Base-by-base conservation (phyloP, 2,888 invertebrate species). In the Dasypogon diadema region DNA sequence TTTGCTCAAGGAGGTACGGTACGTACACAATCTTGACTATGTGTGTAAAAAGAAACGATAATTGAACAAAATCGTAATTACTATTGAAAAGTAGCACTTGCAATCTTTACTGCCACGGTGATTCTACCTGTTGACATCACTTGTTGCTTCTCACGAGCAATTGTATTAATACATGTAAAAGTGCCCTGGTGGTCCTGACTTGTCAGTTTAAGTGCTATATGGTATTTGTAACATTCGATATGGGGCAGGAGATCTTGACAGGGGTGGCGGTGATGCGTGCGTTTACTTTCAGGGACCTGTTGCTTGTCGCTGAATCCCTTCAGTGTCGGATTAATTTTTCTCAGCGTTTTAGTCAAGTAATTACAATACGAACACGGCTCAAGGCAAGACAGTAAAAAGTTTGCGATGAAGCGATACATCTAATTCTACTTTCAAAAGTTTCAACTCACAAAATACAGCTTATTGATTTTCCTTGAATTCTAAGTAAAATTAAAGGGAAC, bases 101-200 rank as follows among this genome's bases (percentile, higher is more conserved):
- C 34, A 18, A 34, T 37, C 21, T 60, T 18, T 60, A 37, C 37
- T 42, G 42, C n/a, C 5, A 60, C 16, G 60, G 18, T 37, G 37
- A 48, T 26, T 68, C 65, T 68, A 68, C 65, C 65, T 68, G 65
- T 68, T 68, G 65, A 46, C 65, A 24, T 26, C 46, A 68, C 65
- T 68, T 68, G 65, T 68, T 68, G 65, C 65, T 48, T 68, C 48
- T 34, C 26, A 46, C n/a, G 46, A 37, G 18, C 30, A 21, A 26
- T 24, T 26, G 24, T 16, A 14, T 60, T 34, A 34, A 60, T 34
- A 60, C 60, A 60, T 60, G 60, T 60, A 60, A 60, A 58, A 60
- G 42, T 60, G 37, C 14, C 16, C 60, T 37, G 18, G 60, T 60
- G 60, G 37, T 34, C 37, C 60, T 60, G 16, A 16, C 37, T 34